phyloP scores from a whole-genome alignment of 1,140 invertebrate genomes.

The Drosophila setifemur region DNA sequence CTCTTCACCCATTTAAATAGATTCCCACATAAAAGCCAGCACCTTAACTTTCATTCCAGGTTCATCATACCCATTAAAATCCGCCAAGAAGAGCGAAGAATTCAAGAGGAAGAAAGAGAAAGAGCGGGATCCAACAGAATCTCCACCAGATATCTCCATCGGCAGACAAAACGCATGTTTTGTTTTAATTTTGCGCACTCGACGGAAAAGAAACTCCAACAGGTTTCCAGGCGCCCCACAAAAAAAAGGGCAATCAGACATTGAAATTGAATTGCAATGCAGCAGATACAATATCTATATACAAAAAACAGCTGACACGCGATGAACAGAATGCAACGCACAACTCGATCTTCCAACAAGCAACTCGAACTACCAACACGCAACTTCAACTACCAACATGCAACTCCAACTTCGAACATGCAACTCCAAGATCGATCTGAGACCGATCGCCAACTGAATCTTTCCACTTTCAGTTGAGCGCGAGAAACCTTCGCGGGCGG shows the following conservation, averaged over 20 bases:
- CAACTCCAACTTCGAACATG: too few relatives aligned
- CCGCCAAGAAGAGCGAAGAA: neutral
- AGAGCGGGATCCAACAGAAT: constrained; percentile 15
- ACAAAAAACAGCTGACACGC: constrained; percentile 73
- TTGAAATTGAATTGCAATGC: constrained; percentile 43
- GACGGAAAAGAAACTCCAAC: constrained; percentile 50
- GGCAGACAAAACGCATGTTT: constrained; percentile 74
- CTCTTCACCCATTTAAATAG: constrained; percentile 18
- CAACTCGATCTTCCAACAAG: constrained; percentile 4
- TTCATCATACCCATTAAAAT: constrained; percentile 19
- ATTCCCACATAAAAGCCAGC: constrained; percentile 10
- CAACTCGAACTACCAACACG: constrained; percentile 22
- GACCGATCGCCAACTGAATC: too few relatives aligned
- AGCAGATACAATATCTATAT: too few relatives aligned
- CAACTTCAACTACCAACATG: constrained; percentile 1
- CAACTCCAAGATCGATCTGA: too few relatives aligned
- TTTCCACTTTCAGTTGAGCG: constrained; percentile 45
- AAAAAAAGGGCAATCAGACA: constrained; percentile 52
- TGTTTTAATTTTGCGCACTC: constrained; percentile 69
- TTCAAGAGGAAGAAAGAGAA: constrained; percentile 4
- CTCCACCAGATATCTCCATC: constrained; percentile 49
- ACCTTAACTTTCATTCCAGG: neutral
- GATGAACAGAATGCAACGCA: constrained; percentile 15
- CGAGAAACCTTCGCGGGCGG: constrained; percentile 33
- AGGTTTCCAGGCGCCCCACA: constrained; percentile 42